phyloP scores from a whole-genome alignment of 2,888 invertebrate genomes.

The Epinotia nisella region DNA sequence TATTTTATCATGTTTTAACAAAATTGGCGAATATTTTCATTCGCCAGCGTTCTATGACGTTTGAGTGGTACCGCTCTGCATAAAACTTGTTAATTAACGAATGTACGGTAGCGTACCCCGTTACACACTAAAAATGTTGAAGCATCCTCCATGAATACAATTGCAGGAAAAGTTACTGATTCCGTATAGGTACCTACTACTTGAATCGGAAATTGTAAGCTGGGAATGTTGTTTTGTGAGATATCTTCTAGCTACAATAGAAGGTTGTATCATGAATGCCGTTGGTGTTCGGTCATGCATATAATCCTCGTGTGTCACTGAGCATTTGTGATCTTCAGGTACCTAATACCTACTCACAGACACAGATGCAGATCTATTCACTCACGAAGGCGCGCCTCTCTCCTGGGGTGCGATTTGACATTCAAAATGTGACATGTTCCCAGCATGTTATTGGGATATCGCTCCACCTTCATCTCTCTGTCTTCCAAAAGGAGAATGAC shows the following conservation, averaged over 20 bases:
- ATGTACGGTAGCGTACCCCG: not conserved
- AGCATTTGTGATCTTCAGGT: not conserved
- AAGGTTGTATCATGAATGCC: not conserved
- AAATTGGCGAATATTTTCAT: slow-evolving; percentile 53
- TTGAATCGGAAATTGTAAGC: slow-evolving; percentile 2
- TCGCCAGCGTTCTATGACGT: slow-evolving; percentile 54
- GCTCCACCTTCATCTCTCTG: not conserved
- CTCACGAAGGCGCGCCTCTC: not conserved
- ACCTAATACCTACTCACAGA: not conserved
- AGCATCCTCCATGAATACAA: slow-evolving; percentile 17
- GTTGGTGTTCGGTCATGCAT: not conserved
- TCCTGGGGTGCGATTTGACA: not conserved
- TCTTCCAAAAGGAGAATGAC: not conserved
- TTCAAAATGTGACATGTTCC: not conserved
- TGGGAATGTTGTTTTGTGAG: not conserved
- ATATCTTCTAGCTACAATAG: not conserved
- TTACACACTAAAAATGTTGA: slow-evolving; percentile 9
- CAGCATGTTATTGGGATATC: no score
- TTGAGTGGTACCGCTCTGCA: slow-evolving; percentile 52
- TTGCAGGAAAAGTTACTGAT: not conserved
- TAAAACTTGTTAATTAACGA: slow-evolving; percentile 65
- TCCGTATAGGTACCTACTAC: slow-evolving; percentile 16
- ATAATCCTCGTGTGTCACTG: not conserved
- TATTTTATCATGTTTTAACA: slow-evolving; percentile 40
- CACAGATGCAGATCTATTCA: not conserved